These are phyloP conservation scores for Sesamia inferens DNA, from an alignment of 2,888 invertebrate species.

Conservation along the genomic window DNA sequence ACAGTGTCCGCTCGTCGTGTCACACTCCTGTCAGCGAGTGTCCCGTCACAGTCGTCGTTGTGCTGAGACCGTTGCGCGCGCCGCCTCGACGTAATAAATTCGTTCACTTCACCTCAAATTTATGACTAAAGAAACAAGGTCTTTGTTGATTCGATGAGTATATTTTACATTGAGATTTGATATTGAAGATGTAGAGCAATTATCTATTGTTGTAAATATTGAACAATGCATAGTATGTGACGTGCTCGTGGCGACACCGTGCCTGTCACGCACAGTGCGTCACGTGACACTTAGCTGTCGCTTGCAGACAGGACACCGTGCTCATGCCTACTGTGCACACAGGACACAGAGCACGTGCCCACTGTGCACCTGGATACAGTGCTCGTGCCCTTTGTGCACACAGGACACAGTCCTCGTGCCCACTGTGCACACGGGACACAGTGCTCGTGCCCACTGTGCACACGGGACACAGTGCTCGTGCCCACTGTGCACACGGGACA, in stretches of 20 bases:
- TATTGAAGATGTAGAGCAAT: conserved; percentile 70
- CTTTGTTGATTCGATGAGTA: conserved; percentile 66
- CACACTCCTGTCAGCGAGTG: too few species aligned
- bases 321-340: not conserved
- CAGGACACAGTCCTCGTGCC: too few species aligned
- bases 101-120: conserved; percentile 17
- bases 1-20: too few species aligned
- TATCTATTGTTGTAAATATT: conserved; percentile 80
- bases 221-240: conserved; percentile 61
- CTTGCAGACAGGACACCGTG: not conserved
- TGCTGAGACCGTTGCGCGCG: too few species aligned
- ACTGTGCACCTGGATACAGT: not conserved
- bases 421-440: not conserved
- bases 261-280: too few species aligned
- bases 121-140: conserved; percentile 18
- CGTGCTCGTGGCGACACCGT: conserved; percentile 36
- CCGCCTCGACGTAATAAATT: not conserved
- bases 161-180: conserved; percentile 67
- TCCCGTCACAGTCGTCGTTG: too few species aligned
- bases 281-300: too few species aligned
- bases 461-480: too few species aligned
- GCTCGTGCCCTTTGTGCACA: too few species aligned
- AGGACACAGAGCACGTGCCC: conserved; percentile 17
- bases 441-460: too few species aligned
- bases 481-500: not conserved